phyloP scores from a whole-genome alignment of 2,888 invertebrate species.

The Meloe dianella region DNA sequence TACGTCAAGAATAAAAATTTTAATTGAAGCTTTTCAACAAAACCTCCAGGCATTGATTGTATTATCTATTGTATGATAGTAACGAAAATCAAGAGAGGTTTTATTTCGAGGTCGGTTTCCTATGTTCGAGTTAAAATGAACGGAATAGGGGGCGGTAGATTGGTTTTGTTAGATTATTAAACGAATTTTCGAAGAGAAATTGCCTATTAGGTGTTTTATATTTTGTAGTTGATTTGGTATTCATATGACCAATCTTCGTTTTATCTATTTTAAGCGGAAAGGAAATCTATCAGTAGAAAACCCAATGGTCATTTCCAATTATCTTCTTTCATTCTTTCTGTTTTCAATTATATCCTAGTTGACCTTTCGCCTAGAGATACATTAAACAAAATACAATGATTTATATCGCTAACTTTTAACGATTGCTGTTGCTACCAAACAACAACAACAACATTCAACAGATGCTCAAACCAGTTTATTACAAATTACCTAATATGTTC shows the following conservation, averaged over 20 bases:
- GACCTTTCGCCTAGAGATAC: not conserved
- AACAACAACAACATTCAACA: slow-evolving; percentile 17
- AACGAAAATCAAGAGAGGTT: not conserved
- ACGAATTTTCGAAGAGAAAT: slow-evolving; percentile 10
- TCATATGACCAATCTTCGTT: not conserved
- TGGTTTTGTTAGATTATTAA: slow-evolving; percentile 9
- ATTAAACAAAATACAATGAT: not conserved
- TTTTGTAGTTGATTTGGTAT: not conserved
- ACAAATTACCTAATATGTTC: slow-evolving; percentile 29
- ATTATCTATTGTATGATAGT: not conserved
- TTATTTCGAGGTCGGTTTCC: not conserved
- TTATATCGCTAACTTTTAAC: not conserved
- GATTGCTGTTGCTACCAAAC: slow-evolving; percentile 18
- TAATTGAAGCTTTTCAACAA: not conserved
- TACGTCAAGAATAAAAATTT: slow-evolving; percentile 1
- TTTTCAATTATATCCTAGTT: not conserved
- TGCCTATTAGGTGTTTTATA: slow-evolving; percentile 5
- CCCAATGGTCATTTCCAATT: not conserved
- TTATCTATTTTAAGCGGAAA: not conserved
- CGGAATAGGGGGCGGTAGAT: not conserved
- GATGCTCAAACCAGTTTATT: slow-evolving; percentile 30
- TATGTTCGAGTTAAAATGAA: not conserved
- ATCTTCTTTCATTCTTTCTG: not conserved
- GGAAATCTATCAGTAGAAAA: not conserved
- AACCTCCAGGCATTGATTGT: not conserved